phyloP scores from a whole-genome alignment of 2,888 invertebrate genomes.

The Scaptomyza tumidula region DNA sequence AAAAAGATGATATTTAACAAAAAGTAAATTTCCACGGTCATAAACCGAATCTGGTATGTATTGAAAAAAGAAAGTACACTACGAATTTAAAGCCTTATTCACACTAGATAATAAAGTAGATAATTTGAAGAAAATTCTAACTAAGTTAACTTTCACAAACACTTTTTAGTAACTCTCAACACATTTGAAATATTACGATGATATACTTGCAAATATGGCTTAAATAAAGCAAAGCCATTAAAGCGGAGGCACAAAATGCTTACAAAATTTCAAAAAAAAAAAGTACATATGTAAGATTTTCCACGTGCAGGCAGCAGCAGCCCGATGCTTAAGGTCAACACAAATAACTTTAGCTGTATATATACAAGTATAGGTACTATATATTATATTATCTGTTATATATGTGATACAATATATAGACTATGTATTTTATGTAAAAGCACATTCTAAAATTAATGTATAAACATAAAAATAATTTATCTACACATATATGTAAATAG shows the following conservation, averaged over 20 bases:
- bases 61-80: conserved; percentile 27
- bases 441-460: conserved; percentile 48
- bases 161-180: conserved; percentile 7
- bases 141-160: conserved; percentile 8
- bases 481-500: conserved; percentile 33
- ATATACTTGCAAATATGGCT: not conserved
- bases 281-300: conserved; percentile 33
- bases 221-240: conserved; percentile 30
- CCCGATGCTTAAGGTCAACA: conserved; percentile 52
- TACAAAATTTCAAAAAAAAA: conserved; percentile 9
- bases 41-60: conserved; percentile 1
- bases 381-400: too few relatives aligned
- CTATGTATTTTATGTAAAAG: conserved; percentile 27
- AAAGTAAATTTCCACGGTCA: not conserved
- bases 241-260: conserved; percentile 13
- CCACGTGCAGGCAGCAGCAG: conserved; percentile 47
- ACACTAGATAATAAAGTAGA: not conserved
- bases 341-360: conserved; percentile 52
- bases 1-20: not conserved
- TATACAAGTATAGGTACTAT: conserved; percentile 8
- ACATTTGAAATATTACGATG: conserved; percentile 15
- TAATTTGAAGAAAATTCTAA: conserved; percentile 1
- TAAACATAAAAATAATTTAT: conserved; percentile 14
- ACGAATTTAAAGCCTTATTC: conserved; percentile 11
- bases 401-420: too few relatives aligned